These are phyloP conservation scores for Neoitamus cyanurus DNA, from an alignment of 2,888 invertebrate genomes.

Conservation along the genomic window DNA sequence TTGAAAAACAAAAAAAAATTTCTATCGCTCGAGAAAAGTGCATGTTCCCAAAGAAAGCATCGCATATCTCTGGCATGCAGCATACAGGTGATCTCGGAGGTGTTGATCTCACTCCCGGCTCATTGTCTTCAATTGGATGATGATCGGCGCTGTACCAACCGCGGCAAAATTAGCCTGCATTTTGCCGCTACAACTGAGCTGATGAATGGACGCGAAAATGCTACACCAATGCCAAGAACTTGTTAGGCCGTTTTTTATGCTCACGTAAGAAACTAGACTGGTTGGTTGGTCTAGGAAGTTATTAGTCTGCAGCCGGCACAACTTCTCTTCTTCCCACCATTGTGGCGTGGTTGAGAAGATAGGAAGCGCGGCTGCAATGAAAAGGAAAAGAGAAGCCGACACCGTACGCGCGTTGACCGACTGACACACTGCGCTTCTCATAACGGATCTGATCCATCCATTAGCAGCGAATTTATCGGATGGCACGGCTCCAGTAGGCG, in stretches of 20 bases:
- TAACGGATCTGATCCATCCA: conserved; percentile 48
- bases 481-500: neutral
- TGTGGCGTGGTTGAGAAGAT: neutral
- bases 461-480: neutral
- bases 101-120: neutral
- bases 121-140: neutral
- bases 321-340: neutral
- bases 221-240: conserved; percentile 14
- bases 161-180: neutral
- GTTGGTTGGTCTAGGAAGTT: conserved; percentile 14
- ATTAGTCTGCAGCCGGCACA: neutral
- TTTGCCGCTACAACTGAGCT: neutral
- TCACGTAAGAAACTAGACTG: conserved; percentile 32
- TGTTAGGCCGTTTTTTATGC: neutral
- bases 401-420: conserved; percentile 46
- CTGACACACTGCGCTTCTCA: conserved; percentile 49
- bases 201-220: conserved; percentile 15
- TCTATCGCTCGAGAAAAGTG: neutral
- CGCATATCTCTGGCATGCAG: neutral
- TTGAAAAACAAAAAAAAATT: neutral
- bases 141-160: neutral
- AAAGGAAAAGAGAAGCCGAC: conserved; percentile 49
- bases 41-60: conserved; percentile 6
- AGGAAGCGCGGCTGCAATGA: conserved; percentile 38
- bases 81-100: neutral